Conservation (phyloP, 2,113 vertebrate species). For the Herpetotheres cachinnans region DNA sequence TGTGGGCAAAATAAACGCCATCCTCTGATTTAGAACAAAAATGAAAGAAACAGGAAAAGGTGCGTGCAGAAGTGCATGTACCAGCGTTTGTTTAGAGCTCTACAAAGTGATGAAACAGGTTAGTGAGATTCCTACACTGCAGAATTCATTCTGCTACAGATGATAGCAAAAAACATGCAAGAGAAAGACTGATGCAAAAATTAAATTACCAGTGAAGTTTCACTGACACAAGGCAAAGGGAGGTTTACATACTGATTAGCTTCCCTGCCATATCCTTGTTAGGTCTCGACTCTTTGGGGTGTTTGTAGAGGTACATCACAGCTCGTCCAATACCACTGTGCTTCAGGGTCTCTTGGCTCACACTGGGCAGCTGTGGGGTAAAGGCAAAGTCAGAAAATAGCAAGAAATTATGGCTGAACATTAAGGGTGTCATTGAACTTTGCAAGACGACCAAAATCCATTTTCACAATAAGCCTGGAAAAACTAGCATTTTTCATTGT, state of each 20-base stretch:
- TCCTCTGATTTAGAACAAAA: not conserved
- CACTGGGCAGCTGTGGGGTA: slow-evolving; percentile 86
- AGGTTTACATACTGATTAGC: slow-evolving; percentile 88
- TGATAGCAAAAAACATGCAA: accelerated
- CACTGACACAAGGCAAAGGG: not conserved
- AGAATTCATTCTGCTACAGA: not conserved
- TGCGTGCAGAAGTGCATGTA: not conserved
- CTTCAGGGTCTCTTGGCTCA: slow-evolving; percentile 97
- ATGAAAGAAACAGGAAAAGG: not conserved
- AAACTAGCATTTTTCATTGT: not conserved
- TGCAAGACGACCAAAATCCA: not conserved
- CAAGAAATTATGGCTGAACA: not conserved
- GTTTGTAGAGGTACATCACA: slow-evolving; percentile 99
- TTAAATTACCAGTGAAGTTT: not conserved
- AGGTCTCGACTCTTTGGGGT: slow-evolving; percentile 92
- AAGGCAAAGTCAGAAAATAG: not conserved
- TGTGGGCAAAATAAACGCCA: not conserved
- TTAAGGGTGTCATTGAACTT: not conserved
- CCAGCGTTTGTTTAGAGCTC: not conserved
- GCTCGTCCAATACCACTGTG: slow-evolving; percentile 95
- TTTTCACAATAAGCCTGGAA: not conserved
- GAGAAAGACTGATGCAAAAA: not conserved
- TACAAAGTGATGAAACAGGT: not conserved
- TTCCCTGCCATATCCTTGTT: slow-evolving; percentile 98
- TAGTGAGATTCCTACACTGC: not conserved